phyloP scores from a whole-genome alignment of 2,797 vertebrate genomes.

The Helarctos malayanus region DNA sequence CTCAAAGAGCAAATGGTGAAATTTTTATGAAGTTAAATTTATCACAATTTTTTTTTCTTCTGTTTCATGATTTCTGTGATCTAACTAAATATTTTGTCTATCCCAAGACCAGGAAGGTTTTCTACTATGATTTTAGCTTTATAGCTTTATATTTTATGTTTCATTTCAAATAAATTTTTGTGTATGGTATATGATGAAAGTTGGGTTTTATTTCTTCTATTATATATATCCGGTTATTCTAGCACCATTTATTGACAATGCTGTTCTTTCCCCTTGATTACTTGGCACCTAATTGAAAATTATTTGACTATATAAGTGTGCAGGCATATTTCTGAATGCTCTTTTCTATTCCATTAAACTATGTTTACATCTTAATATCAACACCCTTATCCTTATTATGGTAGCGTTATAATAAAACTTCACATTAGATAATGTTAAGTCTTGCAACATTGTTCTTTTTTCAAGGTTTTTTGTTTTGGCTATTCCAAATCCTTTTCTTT shows the following conservation, averaged over 20 bases:
- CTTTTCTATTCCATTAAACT: background rate
- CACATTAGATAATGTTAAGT: background rate
- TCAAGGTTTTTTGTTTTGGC: background rate
- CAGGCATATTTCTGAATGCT: background rate
- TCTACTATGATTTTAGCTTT: background rate
- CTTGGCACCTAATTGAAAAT: background rate
- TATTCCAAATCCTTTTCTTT: background rate
- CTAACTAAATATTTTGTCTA: constrained; percentile 1
- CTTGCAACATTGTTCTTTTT: background rate
- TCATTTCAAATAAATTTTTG: background rate
- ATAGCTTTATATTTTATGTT: background rate
- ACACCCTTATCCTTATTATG: background rate
- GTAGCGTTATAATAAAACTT: background rate
- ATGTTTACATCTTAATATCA: constrained; percentile 4
- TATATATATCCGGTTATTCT: background rate
- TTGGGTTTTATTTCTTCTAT: background rate
- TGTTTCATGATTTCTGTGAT: background rate
- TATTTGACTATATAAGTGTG: background rate
- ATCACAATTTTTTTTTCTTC: background rate
- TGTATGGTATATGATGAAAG: background rate
- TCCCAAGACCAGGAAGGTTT: background rate
- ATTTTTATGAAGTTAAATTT: background rate
- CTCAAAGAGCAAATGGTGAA: background rate
- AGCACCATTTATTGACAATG: background rate
- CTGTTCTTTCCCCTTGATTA: background rate